phyloP scores from a whole-genome alignment of 1,140 invertebrate genomes.

The Chionoecetes opilio region DNA sequence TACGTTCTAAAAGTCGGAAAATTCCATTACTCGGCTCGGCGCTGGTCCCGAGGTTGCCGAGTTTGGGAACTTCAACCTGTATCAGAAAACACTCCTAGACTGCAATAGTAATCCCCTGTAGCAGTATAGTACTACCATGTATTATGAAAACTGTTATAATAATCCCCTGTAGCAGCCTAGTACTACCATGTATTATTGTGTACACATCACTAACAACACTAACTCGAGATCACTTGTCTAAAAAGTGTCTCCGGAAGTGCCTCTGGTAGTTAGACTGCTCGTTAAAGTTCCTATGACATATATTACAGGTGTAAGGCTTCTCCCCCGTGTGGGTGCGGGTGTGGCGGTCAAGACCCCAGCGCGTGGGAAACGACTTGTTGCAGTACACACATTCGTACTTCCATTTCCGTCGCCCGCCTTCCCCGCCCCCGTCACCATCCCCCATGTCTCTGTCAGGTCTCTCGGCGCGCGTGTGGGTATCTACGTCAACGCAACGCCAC shows the following conservation, averaged over 20 bases:
- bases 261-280: conserved; percentile 76
- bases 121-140: not conserved
- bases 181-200: not conserved
- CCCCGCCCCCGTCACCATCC: conserved; percentile 35
- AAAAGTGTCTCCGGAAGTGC: conserved; percentile 73
- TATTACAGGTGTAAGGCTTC: conserved; percentile 81
- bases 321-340: conserved; percentile 84
- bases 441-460: conserved; percentile 34
- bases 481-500: conserved; percentile 62
- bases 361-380: conserved; percentile 85
- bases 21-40: no score
- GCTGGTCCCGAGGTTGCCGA: no score
- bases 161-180: not conserved
- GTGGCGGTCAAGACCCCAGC: conserved; percentile 84
- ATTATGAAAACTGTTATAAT: not conserved
- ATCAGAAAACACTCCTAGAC: not conserved
- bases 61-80: no score
- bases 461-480: not conserved
- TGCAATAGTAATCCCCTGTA: not conserved
- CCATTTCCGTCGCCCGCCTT: conserved; percentile 66
- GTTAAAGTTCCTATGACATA: conserved; percentile 75
- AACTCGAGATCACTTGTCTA: conserved; percentile 53
- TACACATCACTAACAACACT: not conserved
- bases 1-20: no score
- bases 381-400: conserved; percentile 82